Conservation (phyloP, 2,888 invertebrate genomes). For the Drosophila demipolita region DNA sequence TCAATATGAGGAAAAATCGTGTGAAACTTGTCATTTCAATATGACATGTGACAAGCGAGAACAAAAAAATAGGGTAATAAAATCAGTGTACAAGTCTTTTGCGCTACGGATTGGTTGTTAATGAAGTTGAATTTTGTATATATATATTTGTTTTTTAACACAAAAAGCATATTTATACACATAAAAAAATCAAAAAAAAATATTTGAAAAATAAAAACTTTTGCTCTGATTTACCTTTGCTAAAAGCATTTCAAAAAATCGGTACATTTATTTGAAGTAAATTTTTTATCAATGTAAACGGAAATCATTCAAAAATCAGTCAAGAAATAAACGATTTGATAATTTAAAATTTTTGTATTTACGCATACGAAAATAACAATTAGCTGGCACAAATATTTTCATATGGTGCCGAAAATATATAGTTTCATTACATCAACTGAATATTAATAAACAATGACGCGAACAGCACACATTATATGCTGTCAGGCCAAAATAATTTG, state of each 20-base stretch:
- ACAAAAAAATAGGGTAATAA: background rate
- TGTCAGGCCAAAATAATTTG: constrained; percentile 38
- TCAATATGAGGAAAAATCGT: constrained; percentile 18
- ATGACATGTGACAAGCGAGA: constrained; percentile 1
- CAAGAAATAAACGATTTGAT: constrained; percentile 2
- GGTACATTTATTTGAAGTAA: background rate
- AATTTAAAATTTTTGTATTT: constrained; percentile 12
- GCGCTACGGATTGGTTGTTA: background rate
- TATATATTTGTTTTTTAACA: background rate
- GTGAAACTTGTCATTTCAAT: constrained; percentile 18
- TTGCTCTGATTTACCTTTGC: background rate
- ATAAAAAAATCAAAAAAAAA: background rate
- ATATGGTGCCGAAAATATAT: constrained; percentile 40
- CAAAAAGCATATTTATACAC: background rate
- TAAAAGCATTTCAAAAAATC: background rate
- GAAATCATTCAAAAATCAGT: constrained; percentile 9
- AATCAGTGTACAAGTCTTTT: background rate
- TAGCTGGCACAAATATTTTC: constrained; percentile 29
- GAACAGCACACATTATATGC: constrained; percentile 34
- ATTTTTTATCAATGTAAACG: background rate
- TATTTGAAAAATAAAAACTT: background rate
- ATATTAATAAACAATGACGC: constrained; percentile 78
- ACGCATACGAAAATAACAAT: constrained; percentile 12
- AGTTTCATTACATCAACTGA: constrained; percentile 72
- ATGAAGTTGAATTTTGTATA: background rate